Evolutionary conservation across 2,888 invertebrate species (phyloP), one percentile per base, ranked within the genome.

Genomic region (Heterodera filipjevi): DNA sequence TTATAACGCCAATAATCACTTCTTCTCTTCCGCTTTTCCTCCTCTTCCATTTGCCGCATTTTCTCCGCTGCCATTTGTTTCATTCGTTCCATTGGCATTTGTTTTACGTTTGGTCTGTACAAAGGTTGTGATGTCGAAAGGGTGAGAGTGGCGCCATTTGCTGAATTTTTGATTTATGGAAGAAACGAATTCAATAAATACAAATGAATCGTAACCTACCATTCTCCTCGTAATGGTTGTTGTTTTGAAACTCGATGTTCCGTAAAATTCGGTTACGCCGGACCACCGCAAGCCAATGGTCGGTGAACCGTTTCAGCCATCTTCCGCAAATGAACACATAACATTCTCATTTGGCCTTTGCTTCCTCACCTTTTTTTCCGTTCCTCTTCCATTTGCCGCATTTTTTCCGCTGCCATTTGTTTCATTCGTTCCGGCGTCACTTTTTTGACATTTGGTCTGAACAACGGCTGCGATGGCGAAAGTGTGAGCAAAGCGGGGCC

Each of bases 271-370:
- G 44, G 44, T 79, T 77, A n/a, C 76, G 53, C 22, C 76, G 53
- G 1, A 78, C 77, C 30, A 77, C 44, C 32, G 30, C n/a, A 32
- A 77, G 35, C 79, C 79, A 79, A 39, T 68, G 79, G 72, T 79
- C 77, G 44, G 64, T 44, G 68, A 79, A 79, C 73, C 79, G 78
- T 32, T 59, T 44, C 35, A 77, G 44, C 79, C 79, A 77, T 22
- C 33, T 68, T 32, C 10, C 19, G 5, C 30, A 33, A 14, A 27
- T 33, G 33, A n/a, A 27, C 32, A 32, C 12, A 3, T 27, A 14
- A 27, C 27, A 39, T 39, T 39, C 39, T 39, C 6, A 39, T 1
- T 39, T 39, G 6, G 39, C 1, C 8, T 49, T 19, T 49, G 49
- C 49, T 19, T 53, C 5, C 59, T 27, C n/a, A n/a, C n/a, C 27